A percentile compares a stretch with the other conserved stretches of the same genome.
phyloP scores from a whole-genome alignment of 2,113 vertebrate species.

The Paracanthobrama guichenoti region DNA sequence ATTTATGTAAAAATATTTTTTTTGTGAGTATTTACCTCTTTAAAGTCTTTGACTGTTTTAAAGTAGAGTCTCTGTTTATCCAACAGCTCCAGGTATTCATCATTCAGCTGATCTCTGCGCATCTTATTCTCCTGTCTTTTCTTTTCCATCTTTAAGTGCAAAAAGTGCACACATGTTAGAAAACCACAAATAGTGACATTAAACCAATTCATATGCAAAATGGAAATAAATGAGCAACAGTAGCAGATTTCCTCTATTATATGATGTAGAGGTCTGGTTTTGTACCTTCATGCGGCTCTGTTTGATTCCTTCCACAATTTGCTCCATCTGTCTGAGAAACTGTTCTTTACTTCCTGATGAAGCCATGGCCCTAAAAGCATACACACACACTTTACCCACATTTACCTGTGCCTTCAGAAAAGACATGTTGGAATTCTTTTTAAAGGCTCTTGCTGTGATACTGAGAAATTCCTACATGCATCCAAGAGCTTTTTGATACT shows the following conservation, averaged over 20 bases:
- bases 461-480: background rate
- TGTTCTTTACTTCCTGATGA: slow-evolving; percentile 90
- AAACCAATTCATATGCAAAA: background rate
- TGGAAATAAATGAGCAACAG: background rate
- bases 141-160: slow-evolving; percentile 88
- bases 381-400: background rate
- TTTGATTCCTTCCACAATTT: slow-evolving; percentile 98
- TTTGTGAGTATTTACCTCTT: slow-evolving; percentile 83
- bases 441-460: background rate
- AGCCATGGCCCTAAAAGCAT: slow-evolving; percentile 88
- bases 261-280: background rate
- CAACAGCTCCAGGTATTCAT: slow-evolving; percentile 93
- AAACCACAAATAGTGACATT: background rate
- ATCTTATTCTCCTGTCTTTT: slow-evolving; percentile 99
- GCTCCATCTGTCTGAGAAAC: slow-evolving; percentile 97
- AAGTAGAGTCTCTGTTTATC: slow-evolving; percentile 97
- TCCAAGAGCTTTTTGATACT: slow-evolving; percentile 67
- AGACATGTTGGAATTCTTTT: no score
- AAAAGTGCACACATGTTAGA: background rate
- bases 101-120: slow-evolving; percentile 94
- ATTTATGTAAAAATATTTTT: background rate
- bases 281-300: slow-evolving; percentile 93
- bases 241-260: background rate
- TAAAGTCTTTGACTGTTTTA: slow-evolving; percentile 98
- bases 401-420: background rate